phyloP scores from a whole-genome alignment of 2,888 invertebrate species.

The Blera fallax region DNA sequence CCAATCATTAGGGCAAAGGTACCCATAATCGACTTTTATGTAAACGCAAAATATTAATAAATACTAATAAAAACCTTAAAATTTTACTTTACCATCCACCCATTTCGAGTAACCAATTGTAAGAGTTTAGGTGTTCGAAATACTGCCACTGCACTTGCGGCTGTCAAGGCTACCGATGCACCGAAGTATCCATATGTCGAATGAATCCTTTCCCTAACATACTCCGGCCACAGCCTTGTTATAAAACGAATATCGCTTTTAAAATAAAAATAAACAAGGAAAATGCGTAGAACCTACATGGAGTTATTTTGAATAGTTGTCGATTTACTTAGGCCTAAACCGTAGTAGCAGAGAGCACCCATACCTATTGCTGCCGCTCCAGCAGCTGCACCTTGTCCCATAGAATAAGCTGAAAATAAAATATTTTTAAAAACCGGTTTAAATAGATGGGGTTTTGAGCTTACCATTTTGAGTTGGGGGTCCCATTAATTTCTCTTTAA shows the following conservation, averaged over 20 bases:
- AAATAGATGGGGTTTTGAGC: no score
- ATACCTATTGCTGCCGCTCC: constrained; percentile 95
- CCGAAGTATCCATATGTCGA: constrained; percentile 97
- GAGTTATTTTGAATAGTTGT: constrained; percentile 92
- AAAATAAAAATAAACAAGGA: no score
- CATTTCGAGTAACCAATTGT: constrained; percentile 90
- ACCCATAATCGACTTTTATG: constrained; percentile 85
- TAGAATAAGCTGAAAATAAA: constrained; percentile 88
- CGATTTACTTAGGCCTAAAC: constrained; percentile 90
- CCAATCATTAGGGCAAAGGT: constrained; percentile 95
- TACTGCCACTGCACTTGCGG: constrained; percentile 91
- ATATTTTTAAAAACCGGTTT: background rate
- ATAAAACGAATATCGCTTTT: no score
- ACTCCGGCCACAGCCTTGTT: constrained; percentile 96
- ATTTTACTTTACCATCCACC: constrained; percentile 86
- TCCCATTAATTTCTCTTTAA: constrained; percentile 89
- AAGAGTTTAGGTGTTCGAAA: constrained; percentile 92
- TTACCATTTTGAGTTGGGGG: constrained; percentile 90
- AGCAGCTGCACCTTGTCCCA: constrained; percentile 93
- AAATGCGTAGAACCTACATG: constrained; percentile 85
- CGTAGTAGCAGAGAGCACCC: constrained; percentile 97
- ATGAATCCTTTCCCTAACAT: constrained; percentile 93
- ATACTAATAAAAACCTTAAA: constrained; percentile 52
- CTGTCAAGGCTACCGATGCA: constrained; percentile 91
- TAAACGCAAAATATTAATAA: background rate